phyloP scores from a whole-genome alignment of 2,113 vertebrate species.

The Xyrauchen texanus region DNA sequence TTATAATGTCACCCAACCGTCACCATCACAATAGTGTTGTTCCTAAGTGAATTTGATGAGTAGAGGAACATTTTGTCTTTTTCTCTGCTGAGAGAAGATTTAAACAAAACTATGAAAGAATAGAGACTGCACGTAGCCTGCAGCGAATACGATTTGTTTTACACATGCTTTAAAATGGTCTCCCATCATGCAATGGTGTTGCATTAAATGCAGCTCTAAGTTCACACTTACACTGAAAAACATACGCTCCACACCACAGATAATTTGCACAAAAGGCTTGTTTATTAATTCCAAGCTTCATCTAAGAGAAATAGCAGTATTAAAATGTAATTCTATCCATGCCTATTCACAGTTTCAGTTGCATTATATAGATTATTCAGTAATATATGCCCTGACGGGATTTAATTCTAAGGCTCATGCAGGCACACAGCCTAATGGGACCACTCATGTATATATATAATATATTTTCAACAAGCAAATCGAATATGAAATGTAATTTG shows the following conservation, averaged over 20 bases:
- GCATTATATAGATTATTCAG: constrained; percentile 32
- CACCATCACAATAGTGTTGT: constrained; percentile 23
- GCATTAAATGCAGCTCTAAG: neutral
- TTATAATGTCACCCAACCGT: constrained; percentile 36
- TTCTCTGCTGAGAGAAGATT: constrained; percentile 18
- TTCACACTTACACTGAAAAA: constrained; percentile 4
- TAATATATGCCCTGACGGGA: constrained; percentile 17
- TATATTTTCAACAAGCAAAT: constrained; percentile 14
- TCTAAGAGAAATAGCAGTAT: constrained; percentile 27
- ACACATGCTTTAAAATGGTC: constrained; percentile 17
- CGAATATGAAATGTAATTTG: constrained; percentile 30
- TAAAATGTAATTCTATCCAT: neutral
- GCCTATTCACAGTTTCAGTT: neutral
- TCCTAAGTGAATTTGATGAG: neutral
- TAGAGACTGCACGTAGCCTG: constrained; percentile 12
- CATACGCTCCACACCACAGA: neutral
- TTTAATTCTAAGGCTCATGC: constrained; percentile 20
- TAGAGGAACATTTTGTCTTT: constrained; percentile 7
- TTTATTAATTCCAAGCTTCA: constrained; percentile 6
- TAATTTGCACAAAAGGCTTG: neutral
- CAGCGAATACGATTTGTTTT: constrained; percentile 9
- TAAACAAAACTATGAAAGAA: constrained; percentile 17
- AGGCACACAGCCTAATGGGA: constrained; percentile 19
- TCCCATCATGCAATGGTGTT: constrained; percentile 13
- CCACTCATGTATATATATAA: constrained; percentile 22